These are phyloP conservation scores for Euspilapteryx auroguttella DNA, from an alignment of 2,888 invertebrate species.

Conservation along the genomic window DNA sequence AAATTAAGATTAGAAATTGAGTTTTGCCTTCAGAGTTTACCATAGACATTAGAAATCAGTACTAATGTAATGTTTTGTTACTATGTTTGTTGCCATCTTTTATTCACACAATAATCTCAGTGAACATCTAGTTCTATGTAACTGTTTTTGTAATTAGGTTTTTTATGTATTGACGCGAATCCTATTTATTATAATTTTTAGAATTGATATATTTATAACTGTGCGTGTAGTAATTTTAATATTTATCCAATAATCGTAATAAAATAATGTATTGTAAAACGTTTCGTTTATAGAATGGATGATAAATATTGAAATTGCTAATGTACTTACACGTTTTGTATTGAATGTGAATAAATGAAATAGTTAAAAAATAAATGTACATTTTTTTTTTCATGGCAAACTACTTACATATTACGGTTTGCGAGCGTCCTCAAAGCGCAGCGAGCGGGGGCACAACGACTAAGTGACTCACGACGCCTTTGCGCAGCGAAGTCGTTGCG, in stretches of 20 bases:
- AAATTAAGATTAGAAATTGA: constrained; percentile 25
- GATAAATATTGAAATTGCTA: constrained; percentile 42
- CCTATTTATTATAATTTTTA: constrained; percentile 43
- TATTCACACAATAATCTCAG: constrained; percentile 8
- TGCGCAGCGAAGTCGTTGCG: too few relatives aligned
- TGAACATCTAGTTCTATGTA: constrained; percentile 17
- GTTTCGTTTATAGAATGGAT: too few relatives aligned
- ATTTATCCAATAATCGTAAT: too few relatives aligned
- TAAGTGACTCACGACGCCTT: too few relatives aligned
- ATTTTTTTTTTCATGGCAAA: constrained; percentile 7
- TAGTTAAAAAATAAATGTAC: constrained; percentile 41
- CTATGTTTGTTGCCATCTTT: constrained; percentile 20
- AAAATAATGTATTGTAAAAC: too few relatives aligned
- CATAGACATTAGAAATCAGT: too few relatives aligned
- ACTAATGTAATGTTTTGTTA: too few relatives aligned
- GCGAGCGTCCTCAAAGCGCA: constrained; percentile 5
- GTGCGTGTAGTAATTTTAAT: constrained; percentile 53
- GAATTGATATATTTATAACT: constrained; percentile 52
- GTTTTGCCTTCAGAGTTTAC: constrained; percentile 16
- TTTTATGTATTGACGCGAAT: too few relatives aligned
- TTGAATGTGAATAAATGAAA: constrained; percentile 61
- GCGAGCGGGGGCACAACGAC: too few relatives aligned
- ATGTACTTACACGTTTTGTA: constrained; percentile 58
- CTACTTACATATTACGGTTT: too few relatives aligned
- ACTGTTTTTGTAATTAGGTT: too few relatives aligned